These are phyloP conservation scores for Timandra comae DNA, from an alignment of 2,888 invertebrate species.

Conservation along the genomic window DNA sequence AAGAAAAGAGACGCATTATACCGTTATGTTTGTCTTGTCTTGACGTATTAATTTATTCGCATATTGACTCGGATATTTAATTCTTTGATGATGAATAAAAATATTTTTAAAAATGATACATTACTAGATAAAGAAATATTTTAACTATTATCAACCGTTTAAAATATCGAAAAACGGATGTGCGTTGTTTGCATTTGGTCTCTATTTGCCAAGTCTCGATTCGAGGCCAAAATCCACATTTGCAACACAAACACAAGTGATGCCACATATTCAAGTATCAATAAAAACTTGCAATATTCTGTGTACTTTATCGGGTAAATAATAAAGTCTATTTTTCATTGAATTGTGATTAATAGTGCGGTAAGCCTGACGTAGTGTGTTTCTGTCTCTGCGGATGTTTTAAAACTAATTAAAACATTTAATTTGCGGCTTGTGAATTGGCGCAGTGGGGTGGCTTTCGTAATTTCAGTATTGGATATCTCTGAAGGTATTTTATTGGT, in stretches of 20 bases:
- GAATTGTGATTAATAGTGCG: conserved; percentile 7
- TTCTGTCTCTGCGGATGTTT: conserved; percentile 15
- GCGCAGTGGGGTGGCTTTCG: conserved; percentile 8
- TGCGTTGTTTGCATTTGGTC: conserved; percentile 4
- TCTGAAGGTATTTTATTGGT: not conserved
- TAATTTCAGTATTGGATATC: conserved; percentile 7
- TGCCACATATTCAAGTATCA: not conserved
- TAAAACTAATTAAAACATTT: conserved; percentile 24
- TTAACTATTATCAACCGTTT: no score
- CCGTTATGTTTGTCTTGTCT: no score
- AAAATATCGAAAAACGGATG: no score
- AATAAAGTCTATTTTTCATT: conserved; percentile 4
- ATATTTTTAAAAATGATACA: no score
- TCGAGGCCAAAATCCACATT: conserved; percentile 15
- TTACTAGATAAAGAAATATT: no score
- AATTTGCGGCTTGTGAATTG: conserved; percentile 20
- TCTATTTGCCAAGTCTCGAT: conserved; percentile 14
- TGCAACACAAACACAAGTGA: conserved; percentile 8
- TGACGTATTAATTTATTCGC: no score
- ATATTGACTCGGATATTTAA: no score
- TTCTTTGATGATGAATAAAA: no score
- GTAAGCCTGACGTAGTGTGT: conserved; percentile 9
- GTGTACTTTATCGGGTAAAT: not conserved
- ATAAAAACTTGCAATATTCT: not conserved
- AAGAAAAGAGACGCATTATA: no score